These are phyloP conservation scores for Nipponia nippon DNA, from an alignment of 2,113 vertebrate genomes.

Conservation along the genomic window DNA sequence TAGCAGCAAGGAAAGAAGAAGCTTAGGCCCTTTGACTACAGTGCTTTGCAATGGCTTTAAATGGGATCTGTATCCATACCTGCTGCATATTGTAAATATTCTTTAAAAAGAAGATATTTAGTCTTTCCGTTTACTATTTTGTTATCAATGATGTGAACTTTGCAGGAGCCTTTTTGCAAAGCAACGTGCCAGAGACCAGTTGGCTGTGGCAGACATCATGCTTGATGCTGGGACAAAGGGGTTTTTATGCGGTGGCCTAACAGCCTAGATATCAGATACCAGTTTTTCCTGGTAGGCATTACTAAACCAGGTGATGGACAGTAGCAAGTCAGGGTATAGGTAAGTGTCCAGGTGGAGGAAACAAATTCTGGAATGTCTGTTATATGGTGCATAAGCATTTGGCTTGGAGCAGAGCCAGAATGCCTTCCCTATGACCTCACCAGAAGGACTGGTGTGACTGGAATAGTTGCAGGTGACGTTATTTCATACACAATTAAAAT, in stretches of 20 bases:
- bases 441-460: not conserved
- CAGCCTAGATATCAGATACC: not conserved
- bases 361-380: not conserved
- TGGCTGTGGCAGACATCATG: not conserved
- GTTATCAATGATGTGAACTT: not conserved
- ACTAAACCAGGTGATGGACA: not conserved
- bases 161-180: not conserved
- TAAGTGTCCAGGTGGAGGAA: not conserved
- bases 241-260: not conserved
- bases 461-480: not conserved
- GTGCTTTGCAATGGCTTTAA: not conserved
- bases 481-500: not conserved
- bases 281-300: not conserved
- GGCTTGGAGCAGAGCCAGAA: not conserved
- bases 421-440: not conserved
- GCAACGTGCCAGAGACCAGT: not conserved
- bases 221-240: not conserved
- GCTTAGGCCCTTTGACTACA: not conserved
- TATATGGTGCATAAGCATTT: not conserved
- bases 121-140: not conserved
- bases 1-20: not conserved
- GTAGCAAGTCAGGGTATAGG: not conserved
- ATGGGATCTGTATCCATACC: not conserved
- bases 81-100: not conserved
- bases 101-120: not conserved